Evolutionary conservation across 2,888 invertebrate genomes (phyloP), one percentile per base, ranked within the genome.

Genomic region (Timandra comae): DNA sequence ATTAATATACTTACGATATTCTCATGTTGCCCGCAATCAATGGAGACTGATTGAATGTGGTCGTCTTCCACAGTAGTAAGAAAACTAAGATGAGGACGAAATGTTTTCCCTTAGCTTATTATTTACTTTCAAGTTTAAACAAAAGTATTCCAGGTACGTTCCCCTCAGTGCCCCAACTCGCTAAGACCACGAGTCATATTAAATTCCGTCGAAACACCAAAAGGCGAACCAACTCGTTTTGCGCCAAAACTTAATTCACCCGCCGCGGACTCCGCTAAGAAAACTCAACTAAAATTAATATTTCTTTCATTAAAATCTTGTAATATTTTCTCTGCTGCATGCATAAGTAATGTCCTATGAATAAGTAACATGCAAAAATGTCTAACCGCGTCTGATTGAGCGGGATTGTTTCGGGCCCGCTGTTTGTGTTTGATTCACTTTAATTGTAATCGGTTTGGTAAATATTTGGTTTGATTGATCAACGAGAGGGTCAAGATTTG

Each of bases 241-340:
- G 42, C 36, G 31, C 40, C 46, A 41, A 54, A 79, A 78, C 75
- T 80, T 77, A 73, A 80, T 79, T 75, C 65, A 64, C 65, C 69
- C 63, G 56, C 52, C 68, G 63, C 50, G 62, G 56, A 58, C 56
- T 62, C 66, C 74, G 71, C 80, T 72, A 78, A 79, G 82, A 78
- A 80, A 84, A 84, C 85, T 85, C 80, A 74, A 80, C 75, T 70
- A 70, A 84, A 86, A 84, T 85, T 86, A 86, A 85, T 85, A 86
- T 86, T 86, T 86, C 86, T 86, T 86, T 86, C 86, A 86, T 86
- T 86, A 86, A 86, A 85, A 85, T 75, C 81, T 84, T 86, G 86
- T 86, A 86, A 86, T 86, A 84, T 86, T 86, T 86, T 78, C 79
- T 66, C 75, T 78, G 85, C 86, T 86, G 86, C 82, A 86, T 86